Evolutionary conservation across 2,888 invertebrate species (phyloP).

Genomic region (Phrixothrix hirtus): DNA sequence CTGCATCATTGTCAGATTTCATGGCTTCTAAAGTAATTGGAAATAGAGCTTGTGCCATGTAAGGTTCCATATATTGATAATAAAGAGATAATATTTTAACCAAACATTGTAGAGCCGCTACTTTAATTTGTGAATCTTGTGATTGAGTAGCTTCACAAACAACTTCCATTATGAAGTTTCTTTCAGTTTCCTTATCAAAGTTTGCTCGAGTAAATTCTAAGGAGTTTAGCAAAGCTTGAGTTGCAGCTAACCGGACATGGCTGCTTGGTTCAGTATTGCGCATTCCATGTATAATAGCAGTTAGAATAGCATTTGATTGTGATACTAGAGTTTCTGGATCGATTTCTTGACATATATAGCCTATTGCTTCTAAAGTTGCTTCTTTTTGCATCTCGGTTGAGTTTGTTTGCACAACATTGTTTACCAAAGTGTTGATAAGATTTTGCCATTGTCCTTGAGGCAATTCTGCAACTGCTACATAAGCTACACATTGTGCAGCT

Average conservation of each 20-base stretch:
- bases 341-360: constrained; percentile 98
- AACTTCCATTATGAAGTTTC: constrained; percentile 98
- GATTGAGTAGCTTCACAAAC: constrained; percentile 99
- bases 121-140: constrained; percentile 86
- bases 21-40: constrained; percentile 98
- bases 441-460: constrained; percentile 92
- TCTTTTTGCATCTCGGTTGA: constrained; percentile 95
- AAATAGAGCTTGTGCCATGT: constrained; percentile 97
- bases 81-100: constrained; percentile 97
- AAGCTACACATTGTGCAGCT: constrained; percentile 98
- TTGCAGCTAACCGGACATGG: constrained; percentile 94
- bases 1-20: constrained; percentile 95
- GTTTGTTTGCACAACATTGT: constrained; percentile 84
- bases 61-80: constrained; percentile 98
- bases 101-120: constrained; percentile 96
- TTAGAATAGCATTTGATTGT: constrained; percentile 95
- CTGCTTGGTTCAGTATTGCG: constrained; percentile 89
- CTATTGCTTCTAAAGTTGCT: constrained; percentile 96
- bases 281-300: constrained; percentile 99
- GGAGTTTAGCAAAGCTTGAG: constrained; percentile 94
- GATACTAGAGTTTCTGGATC: constrained; percentile 88
- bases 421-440: constrained; percentile 83
- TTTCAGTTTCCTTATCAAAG: constrained; percentile 95
- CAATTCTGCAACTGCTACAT: constrained; percentile 95
- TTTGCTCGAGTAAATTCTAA: constrained; percentile 98